A percentile compares a stretch with the other conserved stretches of the same genome.
These are phyloP conservation scores for Anaspis maculata DNA, from an alignment of 2,888 invertebrate species.

Conservation along the genomic window DNA sequence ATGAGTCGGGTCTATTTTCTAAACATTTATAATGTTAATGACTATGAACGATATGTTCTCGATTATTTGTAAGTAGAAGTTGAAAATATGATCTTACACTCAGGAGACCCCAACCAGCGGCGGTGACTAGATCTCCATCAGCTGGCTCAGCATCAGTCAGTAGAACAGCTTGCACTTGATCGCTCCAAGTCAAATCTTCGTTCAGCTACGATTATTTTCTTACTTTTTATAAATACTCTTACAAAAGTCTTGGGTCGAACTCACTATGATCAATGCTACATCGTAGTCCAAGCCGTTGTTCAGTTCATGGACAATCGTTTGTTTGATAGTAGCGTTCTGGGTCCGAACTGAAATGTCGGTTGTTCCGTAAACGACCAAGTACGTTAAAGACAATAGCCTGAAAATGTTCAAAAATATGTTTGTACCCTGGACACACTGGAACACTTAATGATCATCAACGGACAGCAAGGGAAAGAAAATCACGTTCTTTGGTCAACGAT, in stretches of 20 bases:
- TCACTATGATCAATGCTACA: background rate
- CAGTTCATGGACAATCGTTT: slow-evolving; percentile 2
- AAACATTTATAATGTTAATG: too few relatives aligned
- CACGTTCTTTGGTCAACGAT: too few relatives aligned
- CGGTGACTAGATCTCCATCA: slow-evolving; percentile 7
- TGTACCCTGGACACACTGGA: too few relatives aligned
- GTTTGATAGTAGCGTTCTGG: background rate
- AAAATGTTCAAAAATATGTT: background rate
- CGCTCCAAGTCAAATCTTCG: slow-evolving; percentile 3
- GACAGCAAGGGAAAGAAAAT: too few relatives aligned
- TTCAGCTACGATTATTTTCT: background rate
- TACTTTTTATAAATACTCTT: background rate
- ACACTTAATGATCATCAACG: too few relatives aligned
- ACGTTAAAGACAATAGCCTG: background rate
- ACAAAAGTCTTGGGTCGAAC: background rate
- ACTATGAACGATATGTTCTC: too few relatives aligned
- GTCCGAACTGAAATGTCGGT: background rate
- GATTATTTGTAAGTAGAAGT: too few relatives aligned
- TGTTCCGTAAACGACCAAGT: slow-evolving; percentile 1
- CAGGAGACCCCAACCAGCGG: slow-evolving; percentile 14
- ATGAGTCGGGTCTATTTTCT: too few relatives aligned
- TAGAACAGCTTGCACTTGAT: slow-evolving; percentile 5
- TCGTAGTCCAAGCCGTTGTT: slow-evolving; percentile 1
- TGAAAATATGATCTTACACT: slow-evolving; percentile 7
- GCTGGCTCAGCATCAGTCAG: slow-evolving; percentile 5